Percentiles rank a stretch among this genome's conserved stretches.
Conservation (phyloP, 2,113 vertebrate species). For the Amphiprion ocellaris region DNA sequence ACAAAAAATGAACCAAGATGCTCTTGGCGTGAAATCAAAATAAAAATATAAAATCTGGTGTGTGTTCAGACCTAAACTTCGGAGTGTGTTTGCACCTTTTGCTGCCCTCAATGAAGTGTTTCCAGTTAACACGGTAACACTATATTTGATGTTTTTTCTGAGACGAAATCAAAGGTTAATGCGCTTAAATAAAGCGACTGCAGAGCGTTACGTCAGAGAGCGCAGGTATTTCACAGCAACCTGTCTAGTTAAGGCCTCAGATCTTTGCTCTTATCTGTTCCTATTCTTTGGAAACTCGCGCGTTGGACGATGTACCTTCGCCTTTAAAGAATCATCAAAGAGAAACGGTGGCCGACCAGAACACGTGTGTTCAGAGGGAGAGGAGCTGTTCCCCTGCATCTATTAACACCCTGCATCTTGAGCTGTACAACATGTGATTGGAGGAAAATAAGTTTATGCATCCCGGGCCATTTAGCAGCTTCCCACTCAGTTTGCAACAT, state of each 20-base stretch:
- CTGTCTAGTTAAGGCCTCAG: conserved; percentile 47
- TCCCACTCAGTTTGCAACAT: conserved; percentile 54
- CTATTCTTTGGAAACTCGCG: conserved; percentile 31
- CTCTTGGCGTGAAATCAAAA: background rate
- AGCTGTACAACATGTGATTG: conserved; percentile 25
- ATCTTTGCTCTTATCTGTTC: conserved; percentile 60
- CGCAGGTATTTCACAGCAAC: conserved; percentile 22
- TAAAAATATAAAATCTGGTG: no score
- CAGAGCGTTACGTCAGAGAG: conserved; percentile 12
- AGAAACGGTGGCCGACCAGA: conserved; percentile 4
- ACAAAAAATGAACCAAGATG: background rate
- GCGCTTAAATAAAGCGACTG: conserved; percentile 5
- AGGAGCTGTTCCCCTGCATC: background rate
- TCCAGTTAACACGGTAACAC: background rate
- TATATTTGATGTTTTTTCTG: background rate
- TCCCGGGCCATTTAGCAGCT: conserved; percentile 63
- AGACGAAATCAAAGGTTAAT: conserved; percentile 18
- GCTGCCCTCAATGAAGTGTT: background rate
- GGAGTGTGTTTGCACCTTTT: background rate
- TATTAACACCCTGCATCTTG: conserved; percentile 32
- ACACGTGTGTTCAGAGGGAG: background rate
- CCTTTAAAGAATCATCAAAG: conserved; percentile 58
- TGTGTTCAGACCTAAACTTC: background rate
- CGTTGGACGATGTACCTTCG: conserved; percentile 7
- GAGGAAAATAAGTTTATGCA: conserved; percentile 37